Evolutionary conservation across 2,888 invertebrate genomes (phyloP).

Genomic region (Idaea aversata): DNA sequence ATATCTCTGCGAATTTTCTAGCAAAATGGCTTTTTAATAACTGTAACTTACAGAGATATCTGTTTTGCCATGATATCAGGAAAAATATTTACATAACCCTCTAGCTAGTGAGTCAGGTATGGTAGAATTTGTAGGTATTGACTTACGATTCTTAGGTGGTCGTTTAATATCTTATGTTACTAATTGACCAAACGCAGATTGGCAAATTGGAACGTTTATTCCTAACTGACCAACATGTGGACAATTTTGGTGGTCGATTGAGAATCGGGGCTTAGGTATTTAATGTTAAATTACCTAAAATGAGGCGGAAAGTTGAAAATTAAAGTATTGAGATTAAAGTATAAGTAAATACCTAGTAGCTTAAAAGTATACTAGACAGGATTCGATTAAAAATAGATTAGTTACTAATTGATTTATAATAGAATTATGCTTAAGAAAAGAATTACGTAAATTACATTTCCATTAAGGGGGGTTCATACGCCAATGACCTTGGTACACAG

Average conservation of each 20-base stretch:
- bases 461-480: too few species aligned
- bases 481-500: too few species aligned
- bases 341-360: background rate
- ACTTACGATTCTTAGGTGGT: too few species aligned
- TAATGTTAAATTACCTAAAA: too few species aligned
- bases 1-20: constrained; percentile 1
- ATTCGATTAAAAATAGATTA: background rate
- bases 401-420: constrained; percentile 1
- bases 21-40: background rate
- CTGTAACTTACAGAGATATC: constrained; percentile 1
- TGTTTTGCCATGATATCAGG: background rate
- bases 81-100: background rate
- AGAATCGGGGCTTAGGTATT: too few species aligned
- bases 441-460: background rate
- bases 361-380: background rate
- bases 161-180: too few species aligned
- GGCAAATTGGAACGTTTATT: too few species aligned
- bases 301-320: background rate
- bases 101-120: background rate
- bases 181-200: too few species aligned
- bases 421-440: background rate
- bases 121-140: too few species aligned
- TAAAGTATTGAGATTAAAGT: background rate
- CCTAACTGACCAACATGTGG: too few species aligned
- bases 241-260: too few species aligned